Evolutionary conservation across 2,797 vertebrate species (phyloP).

Genomic region (Myripristis murdjan): DNA sequence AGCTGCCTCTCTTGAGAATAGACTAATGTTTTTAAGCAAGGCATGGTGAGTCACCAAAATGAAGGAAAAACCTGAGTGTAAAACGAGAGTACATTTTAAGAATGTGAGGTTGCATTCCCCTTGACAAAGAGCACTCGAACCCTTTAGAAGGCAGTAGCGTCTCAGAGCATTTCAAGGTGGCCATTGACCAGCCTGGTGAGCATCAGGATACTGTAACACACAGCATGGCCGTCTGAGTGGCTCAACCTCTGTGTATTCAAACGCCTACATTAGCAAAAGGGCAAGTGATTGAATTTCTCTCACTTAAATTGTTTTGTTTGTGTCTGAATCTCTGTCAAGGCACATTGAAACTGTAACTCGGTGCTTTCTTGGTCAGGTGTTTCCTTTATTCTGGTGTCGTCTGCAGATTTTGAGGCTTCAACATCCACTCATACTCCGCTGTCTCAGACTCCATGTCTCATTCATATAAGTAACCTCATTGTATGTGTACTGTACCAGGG

Average conservation of each 20-base stretch:
- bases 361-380: not conserved
- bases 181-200: not conserved
- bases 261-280: not conserved
- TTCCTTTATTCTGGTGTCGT: slow-evolving; percentile 55
- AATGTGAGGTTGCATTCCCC: not conserved
- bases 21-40: slow-evolving; percentile 20
- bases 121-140: not conserved
- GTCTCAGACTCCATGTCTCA: slow-evolving; percentile 25
- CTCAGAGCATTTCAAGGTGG: not conserved
- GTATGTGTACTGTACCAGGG: slow-evolving; percentile 52
- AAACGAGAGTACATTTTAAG: not conserved
- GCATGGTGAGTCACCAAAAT: slow-evolving; percentile 40
- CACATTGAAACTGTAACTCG: not conserved
- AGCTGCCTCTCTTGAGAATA: slow-evolving; percentile 45
- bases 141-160: not conserved
- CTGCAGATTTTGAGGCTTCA: slow-evolving; percentile 30
- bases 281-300: not conserved
- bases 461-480: slow-evolving; percentile 34
- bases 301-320: not conserved
- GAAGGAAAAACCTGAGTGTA: slow-evolving; percentile 18
- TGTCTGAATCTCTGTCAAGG: not conserved
- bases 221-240: not conserved
- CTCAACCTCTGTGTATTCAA: slow-evolving; percentile 17
- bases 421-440: slow-evolving; percentile 22
- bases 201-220: not conserved